phyloP scores from a whole-genome alignment of 2,888 invertebrate genomes.

The Nasonovia ribisnigri region DNA sequence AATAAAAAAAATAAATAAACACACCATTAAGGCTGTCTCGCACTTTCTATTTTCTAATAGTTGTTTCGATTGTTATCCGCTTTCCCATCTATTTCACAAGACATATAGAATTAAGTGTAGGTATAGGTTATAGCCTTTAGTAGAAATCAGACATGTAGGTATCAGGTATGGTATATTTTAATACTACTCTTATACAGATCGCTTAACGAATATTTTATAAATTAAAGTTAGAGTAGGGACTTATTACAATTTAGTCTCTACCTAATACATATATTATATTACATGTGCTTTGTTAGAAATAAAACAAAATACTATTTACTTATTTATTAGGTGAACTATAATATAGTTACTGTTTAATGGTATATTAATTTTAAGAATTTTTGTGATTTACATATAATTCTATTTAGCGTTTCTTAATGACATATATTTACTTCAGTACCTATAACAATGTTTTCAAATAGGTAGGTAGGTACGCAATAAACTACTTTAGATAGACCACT shows the following conservation, averaged over 20 bases:
- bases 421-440: neutral
- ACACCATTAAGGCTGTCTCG: neutral
- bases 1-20: neutral
- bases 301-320: neutral
- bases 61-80: neutral
- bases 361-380: neutral
- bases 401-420: neutral
- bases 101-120: neutral
- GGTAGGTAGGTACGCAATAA: neutral
- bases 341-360: neutral
- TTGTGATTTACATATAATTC: neutral
- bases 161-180: neutral
- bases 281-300: neutral
- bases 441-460: neutral
- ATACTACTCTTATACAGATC: neutral
- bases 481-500: neutral
- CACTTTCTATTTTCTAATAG: neutral
- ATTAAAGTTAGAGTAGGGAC: neutral
- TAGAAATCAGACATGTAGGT: neutral
- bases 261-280: neutral
- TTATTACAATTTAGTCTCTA: neutral
- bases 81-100: neutral
- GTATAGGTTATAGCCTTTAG: neutral
- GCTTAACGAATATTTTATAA: neutral
- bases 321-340: neutral